Evolutionary conservation across 2,888 invertebrate species (phyloP), one percentile per base, ranked within the genome.

Genomic region (Idaea biselata): DNA sequence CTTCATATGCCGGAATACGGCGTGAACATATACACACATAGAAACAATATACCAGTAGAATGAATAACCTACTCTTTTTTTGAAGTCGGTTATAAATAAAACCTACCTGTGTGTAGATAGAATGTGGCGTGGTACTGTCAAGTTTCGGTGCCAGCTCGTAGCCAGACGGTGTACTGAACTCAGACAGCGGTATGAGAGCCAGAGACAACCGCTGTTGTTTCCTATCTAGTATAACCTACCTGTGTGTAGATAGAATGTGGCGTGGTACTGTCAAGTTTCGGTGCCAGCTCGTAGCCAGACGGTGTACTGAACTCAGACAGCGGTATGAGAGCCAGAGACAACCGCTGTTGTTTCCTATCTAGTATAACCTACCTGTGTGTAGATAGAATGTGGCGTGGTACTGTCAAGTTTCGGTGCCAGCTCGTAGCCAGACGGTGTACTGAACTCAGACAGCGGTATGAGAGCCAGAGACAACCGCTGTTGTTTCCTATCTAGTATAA

Each of bases 181-280:
- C 96, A 61, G 95, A 94, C 61, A 97, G 80, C 0, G 98, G 97
- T 62, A 99, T 93, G 18, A 99, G 91, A 31, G 97, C 95, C 71
- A 99, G 85, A 78, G 98, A 97, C 64, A 98, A 91, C 16, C 96
- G 93, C 81, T 97, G 96, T 83, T 99, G 99, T 67, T 95, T 94
- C 0, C 99, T 93, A 79, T 99, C 97, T 75, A 99, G 84, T 32
- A 32, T 31, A 54, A 90, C n/a, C n/a, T n/a, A 81, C 80, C 72
- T 78, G 74, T 18, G 73, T 69, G 3, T 18, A 57, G 7, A 8
- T 16, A 1, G 18, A 44, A 0, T 18, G 6, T 1, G 58, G 60
- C 25, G 58, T 32, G 7, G 32, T 11, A 3, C 11, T 32, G 32
- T 32, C 32, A 32, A 8, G 32, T 32, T 32, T 80, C 0, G 93